A percentile compares a stretch with the other conserved stretches of the same genome.
phyloP scores from a whole-genome alignment of 1,140 invertebrate genomes.

The Eurosta solidaginis region DNA sequence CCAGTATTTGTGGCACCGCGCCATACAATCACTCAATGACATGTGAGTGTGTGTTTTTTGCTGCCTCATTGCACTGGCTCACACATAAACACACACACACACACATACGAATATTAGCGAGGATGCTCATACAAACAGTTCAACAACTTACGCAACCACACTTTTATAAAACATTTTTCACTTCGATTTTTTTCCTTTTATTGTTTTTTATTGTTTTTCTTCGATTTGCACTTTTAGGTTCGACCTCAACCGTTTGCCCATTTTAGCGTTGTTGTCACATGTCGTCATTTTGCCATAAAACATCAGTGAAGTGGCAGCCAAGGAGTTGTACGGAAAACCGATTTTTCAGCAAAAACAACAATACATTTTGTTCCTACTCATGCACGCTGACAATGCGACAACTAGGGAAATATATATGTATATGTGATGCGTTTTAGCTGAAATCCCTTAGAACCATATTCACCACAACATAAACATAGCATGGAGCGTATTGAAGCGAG shows the following conservation, averaged over 20 bases:
- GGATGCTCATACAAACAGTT: background rate
- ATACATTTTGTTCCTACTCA: background rate
- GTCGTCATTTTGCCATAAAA: background rate
- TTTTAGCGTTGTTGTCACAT: background rate
- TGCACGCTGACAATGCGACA: background rate
- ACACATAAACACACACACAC: background rate
- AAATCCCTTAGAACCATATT: background rate
- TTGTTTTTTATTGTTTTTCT: background rate
- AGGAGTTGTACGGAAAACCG: background rate
- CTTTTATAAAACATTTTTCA: background rate
- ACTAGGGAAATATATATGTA: background rate
- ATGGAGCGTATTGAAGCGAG: too few relatives aligned
- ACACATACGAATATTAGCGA: background rate
- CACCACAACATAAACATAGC: background rate
- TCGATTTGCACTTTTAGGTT: background rate
- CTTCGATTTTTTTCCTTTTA: background rate
- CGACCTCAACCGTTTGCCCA: background rate
- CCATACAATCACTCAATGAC: background rate
- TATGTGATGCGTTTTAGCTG: background rate
- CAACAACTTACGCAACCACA: background rate
- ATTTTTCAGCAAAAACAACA: background rate
- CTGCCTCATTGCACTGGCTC: slow-evolving; percentile 3
- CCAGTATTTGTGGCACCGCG: background rate
- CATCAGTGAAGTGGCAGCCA: background rate
- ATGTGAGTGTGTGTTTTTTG: slow-evolving; percentile 9